Conservation (phyloP, 1,140 invertebrate species). For the Drosophila nannoptera region DNA sequence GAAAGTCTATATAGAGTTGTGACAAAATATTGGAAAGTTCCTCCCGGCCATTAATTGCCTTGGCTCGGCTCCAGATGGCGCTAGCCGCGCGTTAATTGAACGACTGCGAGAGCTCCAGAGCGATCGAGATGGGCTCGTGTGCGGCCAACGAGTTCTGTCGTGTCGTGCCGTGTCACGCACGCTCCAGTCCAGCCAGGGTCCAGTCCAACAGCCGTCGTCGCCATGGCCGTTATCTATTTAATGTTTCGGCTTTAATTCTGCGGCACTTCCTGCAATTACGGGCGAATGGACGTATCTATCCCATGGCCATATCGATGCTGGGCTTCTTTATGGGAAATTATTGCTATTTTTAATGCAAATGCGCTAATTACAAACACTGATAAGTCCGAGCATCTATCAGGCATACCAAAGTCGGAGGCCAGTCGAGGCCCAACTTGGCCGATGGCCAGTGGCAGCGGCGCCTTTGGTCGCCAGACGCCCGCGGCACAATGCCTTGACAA, state of each 20-base stretch:
- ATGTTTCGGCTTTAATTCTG: conserved; percentile 70
- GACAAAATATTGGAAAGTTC: conserved; percentile 52
- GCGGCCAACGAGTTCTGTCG: too few species aligned
- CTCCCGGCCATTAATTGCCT: conserved; percentile 29
- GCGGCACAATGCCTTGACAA: conserved; percentile 74
- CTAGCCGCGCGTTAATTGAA: conserved; percentile 45
- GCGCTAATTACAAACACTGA: conserved; percentile 78
- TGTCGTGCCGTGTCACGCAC: too few species aligned
- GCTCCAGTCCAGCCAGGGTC: too few species aligned
- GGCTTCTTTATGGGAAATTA: conserved; percentile 75
- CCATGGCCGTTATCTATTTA: conserved; percentile 60
- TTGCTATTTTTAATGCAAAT: conserved; percentile 78
- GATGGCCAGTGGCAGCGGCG: conserved; percentile 40
- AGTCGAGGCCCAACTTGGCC: conserved; percentile 14
- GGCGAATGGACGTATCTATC: conserved; percentile 24
- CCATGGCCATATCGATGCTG: conserved; percentile 39
- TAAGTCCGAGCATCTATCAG: conserved; percentile 64
- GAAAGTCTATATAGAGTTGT: conserved; percentile 24
- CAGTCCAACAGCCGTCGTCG: too few species aligned
- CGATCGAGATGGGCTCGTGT: conserved; percentile 15
- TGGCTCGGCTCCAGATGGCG: conserved; percentile 35
- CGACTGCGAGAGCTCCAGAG: too few species aligned
- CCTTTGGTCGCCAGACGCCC: conserved; percentile 66
- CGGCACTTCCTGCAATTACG: conserved; percentile 63
- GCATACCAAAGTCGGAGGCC: conserved; percentile 48